Evolutionary conservation across 2,888 invertebrate species (phyloP).

Genomic region (Drosophila nr. fundita): DNA sequence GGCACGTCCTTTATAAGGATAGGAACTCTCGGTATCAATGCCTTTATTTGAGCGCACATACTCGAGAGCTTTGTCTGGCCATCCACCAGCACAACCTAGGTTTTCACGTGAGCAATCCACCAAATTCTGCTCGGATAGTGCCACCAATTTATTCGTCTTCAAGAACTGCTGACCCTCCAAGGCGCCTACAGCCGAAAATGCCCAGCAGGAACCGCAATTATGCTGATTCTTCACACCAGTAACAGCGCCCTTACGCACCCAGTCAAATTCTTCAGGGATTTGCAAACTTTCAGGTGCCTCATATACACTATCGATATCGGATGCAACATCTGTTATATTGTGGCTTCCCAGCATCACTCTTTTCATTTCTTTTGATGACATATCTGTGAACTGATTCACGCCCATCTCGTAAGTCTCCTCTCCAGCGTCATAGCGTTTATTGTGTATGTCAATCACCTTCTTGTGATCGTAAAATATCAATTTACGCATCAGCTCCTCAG

Average conservation of each 20-base stretch:
- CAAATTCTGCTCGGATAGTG: slow-evolving; percentile 95
- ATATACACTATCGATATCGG: slow-evolving; percentile 44
- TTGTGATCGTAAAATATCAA: slow-evolving; percentile 95
- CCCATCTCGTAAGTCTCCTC: slow-evolving; percentile 88
- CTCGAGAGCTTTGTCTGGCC: slow-evolving; percentile 91
- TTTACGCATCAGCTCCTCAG: slow-evolving; percentile 92
- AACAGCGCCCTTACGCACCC: slow-evolving; percentile 93
- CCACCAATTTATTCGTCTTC: slow-evolving; percentile 89
- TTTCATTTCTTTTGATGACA: slow-evolving; percentile 89
- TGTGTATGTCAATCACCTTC: slow-evolving; percentile 92
- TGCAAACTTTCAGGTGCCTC: slow-evolving; percentile 86
- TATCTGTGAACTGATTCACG: slow-evolving; percentile 93
- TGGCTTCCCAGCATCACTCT: slow-evolving; percentile 80
- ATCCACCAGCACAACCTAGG: slow-evolving; percentile 91
- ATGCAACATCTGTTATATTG: slow-evolving; percentile 36
- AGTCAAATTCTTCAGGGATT: slow-evolving; percentile 91
- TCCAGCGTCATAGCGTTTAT: slow-evolving; percentile 89
- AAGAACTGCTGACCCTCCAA: slow-evolving; percentile 95
- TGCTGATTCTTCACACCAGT: slow-evolving; percentile 95
- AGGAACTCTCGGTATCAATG: slow-evolving; percentile 93
- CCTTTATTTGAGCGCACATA: slow-evolving; percentile 93
- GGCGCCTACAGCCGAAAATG: slow-evolving; percentile 95
- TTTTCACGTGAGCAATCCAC: slow-evolving; percentile 93
- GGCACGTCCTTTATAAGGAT: slow-evolving; percentile 88
- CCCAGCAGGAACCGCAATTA: slow-evolving; percentile 95